These are phyloP conservation scores for Mycteria americana DNA, from an alignment of 2,797 vertebrate genomes.

Conservation along the genomic window DNA sequence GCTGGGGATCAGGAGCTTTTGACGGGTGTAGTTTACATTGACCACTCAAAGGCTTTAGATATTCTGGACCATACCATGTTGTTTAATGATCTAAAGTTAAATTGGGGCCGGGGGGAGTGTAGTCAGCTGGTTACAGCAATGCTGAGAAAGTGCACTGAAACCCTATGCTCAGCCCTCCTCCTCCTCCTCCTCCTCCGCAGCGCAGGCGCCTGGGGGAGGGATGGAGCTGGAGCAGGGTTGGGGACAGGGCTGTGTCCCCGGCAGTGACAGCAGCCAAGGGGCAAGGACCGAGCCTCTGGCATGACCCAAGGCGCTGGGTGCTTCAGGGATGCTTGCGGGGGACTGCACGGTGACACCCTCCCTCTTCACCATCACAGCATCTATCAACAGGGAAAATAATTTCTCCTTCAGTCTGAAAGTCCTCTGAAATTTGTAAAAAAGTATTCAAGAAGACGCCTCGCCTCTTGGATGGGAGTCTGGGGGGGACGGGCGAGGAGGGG, in stretches of 20 bases:
- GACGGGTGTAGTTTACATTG: slow-evolving; percentile 16
- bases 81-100: slow-evolving; percentile 28
- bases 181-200: neutral
- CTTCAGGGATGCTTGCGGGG: neutral
- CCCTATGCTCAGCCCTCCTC: neutral
- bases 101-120: neutral
- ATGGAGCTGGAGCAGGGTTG: neutral
- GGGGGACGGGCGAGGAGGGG: rapidly evolving
- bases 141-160: neutral
- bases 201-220: neutral
- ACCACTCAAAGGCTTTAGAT: slow-evolving; percentile 28
- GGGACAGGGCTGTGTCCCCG: neutral
- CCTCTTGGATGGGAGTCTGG: neutral
- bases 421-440: neutral
- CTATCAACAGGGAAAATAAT: neutral
- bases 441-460: rapidly evolving
- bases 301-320: neutral
- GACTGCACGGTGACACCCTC: rapidly evolving
- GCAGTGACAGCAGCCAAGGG: neutral
- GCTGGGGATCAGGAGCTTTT: slow-evolving; percentile 39
- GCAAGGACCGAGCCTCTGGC: neutral
- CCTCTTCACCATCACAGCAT: neutral
- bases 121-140: neutral
- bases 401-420: neutral
- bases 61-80: slow-evolving; percentile 6